Conservation (phyloP, 2,888 invertebrate species). For the Heliconius charithonia region DNA sequence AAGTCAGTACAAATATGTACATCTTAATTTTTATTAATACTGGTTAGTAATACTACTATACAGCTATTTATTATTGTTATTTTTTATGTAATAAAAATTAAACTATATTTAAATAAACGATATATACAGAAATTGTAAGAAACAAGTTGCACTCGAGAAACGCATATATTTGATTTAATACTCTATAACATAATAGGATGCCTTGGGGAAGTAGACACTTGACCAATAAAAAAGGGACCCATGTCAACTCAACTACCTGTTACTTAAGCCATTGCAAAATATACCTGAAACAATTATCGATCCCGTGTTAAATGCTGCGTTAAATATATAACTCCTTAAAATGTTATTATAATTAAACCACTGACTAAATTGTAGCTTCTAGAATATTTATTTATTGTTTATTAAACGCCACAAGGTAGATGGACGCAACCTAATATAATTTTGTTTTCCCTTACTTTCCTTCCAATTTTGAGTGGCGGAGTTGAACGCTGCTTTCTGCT, state of each 20-base stretch:
- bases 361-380: not conserved
- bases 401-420: not conserved
- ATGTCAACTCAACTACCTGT: not conserved
- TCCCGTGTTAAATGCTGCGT: not conserved
- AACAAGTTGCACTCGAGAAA: too few relatives aligned
- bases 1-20: too few relatives aligned
- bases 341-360: not conserved
- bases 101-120: too few relatives aligned
- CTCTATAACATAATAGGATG: too few relatives aligned
- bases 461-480: not conserved
- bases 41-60: too few relatives aligned
- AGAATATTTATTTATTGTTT: not conserved
- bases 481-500: too few relatives aligned
- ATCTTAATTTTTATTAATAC: too few relatives aligned
- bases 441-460: not conserved
- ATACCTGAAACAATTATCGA: not conserved
- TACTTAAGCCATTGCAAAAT: not conserved
- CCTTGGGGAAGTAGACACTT: not conserved
- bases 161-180: too few relatives aligned
- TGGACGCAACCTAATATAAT: not conserved
- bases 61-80: too few relatives aligned
- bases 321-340: not conserved
- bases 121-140: too few relatives aligned
- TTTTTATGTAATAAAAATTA: too few relatives aligned
- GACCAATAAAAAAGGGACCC: conserved; percentile 1